phyloP scores from a whole-genome alignment of 2,888 invertebrate genomes.

The Amblyteles armatorius region DNA sequence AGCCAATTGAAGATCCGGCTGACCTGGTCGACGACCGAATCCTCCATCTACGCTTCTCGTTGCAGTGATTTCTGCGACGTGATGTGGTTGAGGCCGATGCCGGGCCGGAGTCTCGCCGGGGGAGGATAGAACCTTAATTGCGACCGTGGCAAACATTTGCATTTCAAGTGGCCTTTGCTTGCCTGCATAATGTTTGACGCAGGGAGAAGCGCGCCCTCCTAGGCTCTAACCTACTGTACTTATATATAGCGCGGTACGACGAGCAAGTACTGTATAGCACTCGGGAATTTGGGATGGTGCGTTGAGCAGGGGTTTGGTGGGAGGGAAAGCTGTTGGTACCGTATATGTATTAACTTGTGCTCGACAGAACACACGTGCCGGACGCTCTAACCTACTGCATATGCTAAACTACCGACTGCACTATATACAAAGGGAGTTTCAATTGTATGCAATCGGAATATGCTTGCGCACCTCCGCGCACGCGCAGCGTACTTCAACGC shows the following conservation, averaged over 20 bases:
- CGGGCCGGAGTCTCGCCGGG: constrained; percentile 38
- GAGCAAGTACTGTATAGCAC: constrained; percentile 29
- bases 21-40: constrained; percentile 33
- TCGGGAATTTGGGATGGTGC: neutral
- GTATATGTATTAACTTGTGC: constrained; percentile 23
- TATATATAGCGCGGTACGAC: constrained; percentile 1
- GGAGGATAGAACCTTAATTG: constrained; percentile 73
- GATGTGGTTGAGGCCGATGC: constrained; percentile 31
- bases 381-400: constrained; percentile 33
- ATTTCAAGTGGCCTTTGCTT: constrained; percentile 76
- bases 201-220: constrained; percentile 25
- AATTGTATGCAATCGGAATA: constrained; percentile 33
- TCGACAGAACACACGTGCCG: constrained; percentile 7
- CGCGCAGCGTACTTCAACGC: neutral
- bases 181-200: constrained; percentile 78
- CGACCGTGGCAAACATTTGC: constrained; percentile 78
- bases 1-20: constrained; percentile 1
- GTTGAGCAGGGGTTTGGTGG: neutral
- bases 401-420: constrained; percentile 39
- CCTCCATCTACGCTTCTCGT: constrained; percentile 11
- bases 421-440: constrained; percentile 14
- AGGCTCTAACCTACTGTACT: constrained; percentile 29
- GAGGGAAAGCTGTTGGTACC: neutral
- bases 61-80: constrained; percentile 48
- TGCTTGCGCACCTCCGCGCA: constrained; percentile 2